Evolutionary conservation across 2,888 invertebrate genomes (phyloP), one percentile per base, ranked within the genome.

Genomic region (Sussaba pulchella): DNA sequence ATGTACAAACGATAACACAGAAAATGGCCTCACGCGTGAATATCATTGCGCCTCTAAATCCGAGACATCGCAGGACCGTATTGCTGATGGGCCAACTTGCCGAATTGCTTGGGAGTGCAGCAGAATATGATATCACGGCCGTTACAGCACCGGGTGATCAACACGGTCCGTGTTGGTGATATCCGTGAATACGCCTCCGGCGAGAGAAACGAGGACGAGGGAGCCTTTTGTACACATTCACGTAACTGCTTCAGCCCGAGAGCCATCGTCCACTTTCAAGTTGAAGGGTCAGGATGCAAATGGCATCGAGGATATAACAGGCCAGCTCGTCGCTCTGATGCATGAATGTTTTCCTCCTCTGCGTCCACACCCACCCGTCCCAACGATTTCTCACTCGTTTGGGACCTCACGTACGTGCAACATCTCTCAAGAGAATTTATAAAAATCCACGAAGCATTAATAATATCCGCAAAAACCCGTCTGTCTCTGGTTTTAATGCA

Each of bases 271-370:
- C 77, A 78, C 75, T 57, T 70, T 14, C 39, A 50, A 63, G 71
- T 76, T 67, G 69, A 79, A 83, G 82, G 79, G 83, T 69, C 83
- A 73, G 73, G 81, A 81, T 83, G 83, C 81, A 83, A 83, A 83
- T 81, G 83, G 57, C 78, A 81, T 76, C 57, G 57, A 54, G 69
- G 45, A 73, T 73, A 63, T 63, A 74, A 75, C 66, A 52, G 66
- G 41, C 74, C 52, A 4, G 39, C 26, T 63, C 63, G 26, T 26
- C 12, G 66, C 66, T 54, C 43, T 21, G 50, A 6, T 39, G 61
- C 80, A 76, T 76, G 71, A 80, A 80, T 80, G 71, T 76, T 64
- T 69, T 75, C 75, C 31, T 57, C 4, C 57, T 14, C 17, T 36
- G 3, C 31, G 24, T 8, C 52, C 26, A 14, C 14, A 1, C 52